Evolutionary conservation across 2,797 vertebrate genomes (phyloP).

Genomic region (Rachycentron canadum): DNA sequence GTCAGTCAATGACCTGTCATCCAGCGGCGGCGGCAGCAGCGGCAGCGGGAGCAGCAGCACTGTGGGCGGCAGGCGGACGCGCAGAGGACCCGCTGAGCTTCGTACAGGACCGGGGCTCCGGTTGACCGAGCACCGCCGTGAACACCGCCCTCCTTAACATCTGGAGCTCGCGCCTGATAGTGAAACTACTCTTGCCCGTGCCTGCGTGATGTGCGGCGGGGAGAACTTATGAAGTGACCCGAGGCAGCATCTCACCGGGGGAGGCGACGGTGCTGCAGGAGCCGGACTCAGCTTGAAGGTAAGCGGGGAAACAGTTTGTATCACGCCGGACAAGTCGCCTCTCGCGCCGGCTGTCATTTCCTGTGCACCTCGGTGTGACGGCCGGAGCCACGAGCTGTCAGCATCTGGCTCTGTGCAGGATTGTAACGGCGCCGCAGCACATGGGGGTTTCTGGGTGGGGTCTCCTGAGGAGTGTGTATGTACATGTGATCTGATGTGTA

Average conservation of each 20-base stretch:
- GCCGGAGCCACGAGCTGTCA: constrained; percentile 21
- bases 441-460: constrained; percentile 52
- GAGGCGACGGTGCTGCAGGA: constrained; percentile 21
- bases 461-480: constrained; percentile 15
- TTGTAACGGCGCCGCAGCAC: constrained; percentile 35
- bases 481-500: background rate
- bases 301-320: background rate
- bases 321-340: background rate
- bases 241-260: constrained; percentile 28
- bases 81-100: background rate
- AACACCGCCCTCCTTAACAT: constrained; percentile 32
- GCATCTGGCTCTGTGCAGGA: constrained; percentile 9
- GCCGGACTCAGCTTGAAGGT: constrained; percentile 52
- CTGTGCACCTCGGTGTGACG: background rate
- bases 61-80: background rate
- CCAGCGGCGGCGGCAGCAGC: constrained; percentile 28
- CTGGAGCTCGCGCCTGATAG: constrained; percentile 42
- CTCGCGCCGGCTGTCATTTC: constrained; percentile 5
- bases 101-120: background rate
- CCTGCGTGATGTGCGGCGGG: constrained; percentile 12
- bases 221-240: constrained; percentile 60
- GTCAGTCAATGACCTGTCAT: constrained; percentile 19
- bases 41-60: constrained; percentile 17
- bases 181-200: constrained; percentile 24
- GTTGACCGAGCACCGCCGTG: background rate